A percentile compares a stretch with the other conserved stretches of the same genome.
Conservation (phyloP, 2,797 vertebrate species). For the Gymnothorax reevesii region DNA sequence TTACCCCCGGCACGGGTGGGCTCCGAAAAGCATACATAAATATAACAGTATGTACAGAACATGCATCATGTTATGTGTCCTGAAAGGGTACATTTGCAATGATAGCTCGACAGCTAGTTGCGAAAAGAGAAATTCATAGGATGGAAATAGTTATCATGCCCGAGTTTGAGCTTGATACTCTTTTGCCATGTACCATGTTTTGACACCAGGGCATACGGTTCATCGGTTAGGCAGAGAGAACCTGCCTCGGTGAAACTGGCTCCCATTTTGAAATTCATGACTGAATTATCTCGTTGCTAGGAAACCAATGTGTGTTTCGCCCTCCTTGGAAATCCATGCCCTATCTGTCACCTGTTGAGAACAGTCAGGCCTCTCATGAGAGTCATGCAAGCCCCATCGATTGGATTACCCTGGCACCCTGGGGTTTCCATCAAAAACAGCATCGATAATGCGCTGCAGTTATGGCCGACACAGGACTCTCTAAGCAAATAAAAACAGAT, state of each 20-base stretch:
- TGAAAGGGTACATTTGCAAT: background rate
- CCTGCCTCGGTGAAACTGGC: slow-evolving; percentile 37
- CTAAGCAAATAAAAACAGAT: slow-evolving; percentile 68
- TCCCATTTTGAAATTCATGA: slow-evolving; percentile 51
- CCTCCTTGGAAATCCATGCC: slow-evolving; percentile 40
- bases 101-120: background rate
- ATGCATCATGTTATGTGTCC: background rate
- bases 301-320: slow-evolving; percentile 54
- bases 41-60: slow-evolving; percentile 24
- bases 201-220: slow-evolving; percentile 42
- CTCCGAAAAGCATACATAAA: slow-evolving; percentile 50
- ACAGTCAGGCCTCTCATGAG: slow-evolving; percentile 59
- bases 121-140: background rate
- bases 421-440: slow-evolving; percentile 55
- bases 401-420: background rate
- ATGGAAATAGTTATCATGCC: background rate
- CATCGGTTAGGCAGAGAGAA: slow-evolving; percentile 40
- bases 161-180: slow-evolving; percentile 11
- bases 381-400: slow-evolving; percentile 54
- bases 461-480: slow-evolving; percentile 46
- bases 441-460: slow-evolving; percentile 39
- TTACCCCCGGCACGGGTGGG: slow-evolving; percentile 65
- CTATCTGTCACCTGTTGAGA: slow-evolving; percentile 67
- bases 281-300: slow-evolving; percentile 51
- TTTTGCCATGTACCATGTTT: slow-evolving; percentile 33